Percentiles rank a stretch among this genome's conserved stretches.
phyloP scores from a whole-genome alignment of 35 echinoderm and acorn worm genomes.

The Ptychodera flava region DNA sequence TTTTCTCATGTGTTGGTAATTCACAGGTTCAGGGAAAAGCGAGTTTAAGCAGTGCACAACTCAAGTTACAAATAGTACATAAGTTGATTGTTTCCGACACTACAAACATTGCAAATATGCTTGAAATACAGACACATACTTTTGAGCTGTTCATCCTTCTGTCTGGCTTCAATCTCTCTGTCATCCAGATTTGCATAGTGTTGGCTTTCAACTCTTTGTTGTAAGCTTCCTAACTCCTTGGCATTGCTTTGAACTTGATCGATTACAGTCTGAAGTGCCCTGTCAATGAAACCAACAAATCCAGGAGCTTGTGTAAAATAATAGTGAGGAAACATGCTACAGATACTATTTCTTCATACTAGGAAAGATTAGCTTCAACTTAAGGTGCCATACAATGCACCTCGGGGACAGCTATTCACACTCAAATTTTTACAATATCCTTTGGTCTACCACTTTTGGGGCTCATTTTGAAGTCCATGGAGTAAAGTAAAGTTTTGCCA shows the following conservation, averaged over 20 bases:
- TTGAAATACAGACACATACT: too few relatives aligned
- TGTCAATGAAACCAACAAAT: neutral
- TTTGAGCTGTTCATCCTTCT: constrained; percentile 87
- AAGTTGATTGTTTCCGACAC: too few relatives aligned
- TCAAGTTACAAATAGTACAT: too few relatives aligned
- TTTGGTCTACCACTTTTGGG: too few relatives aligned
- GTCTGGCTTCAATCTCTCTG: constrained; percentile 43
- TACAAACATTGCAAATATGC: too few relatives aligned
- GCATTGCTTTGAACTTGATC: constrained; percentile 50
- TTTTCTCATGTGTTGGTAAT: too few relatives aligned
- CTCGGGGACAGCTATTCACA: too few relatives aligned
- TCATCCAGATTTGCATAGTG: constrained; percentile 72
- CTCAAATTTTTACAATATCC: too few relatives aligned
- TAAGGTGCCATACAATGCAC: constrained; percentile 12
- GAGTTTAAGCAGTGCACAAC: too few relatives aligned
- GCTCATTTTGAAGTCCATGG: too few relatives aligned
- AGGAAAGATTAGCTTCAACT: constrained; percentile 46
- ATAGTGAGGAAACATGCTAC: constrained; percentile 29
- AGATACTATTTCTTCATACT: constrained; percentile 59
- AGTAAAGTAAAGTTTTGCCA: neutral
- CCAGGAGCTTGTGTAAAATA: constrained; percentile 33
- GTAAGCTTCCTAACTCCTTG: constrained; percentile 41
- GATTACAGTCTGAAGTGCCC: constrained; percentile 78
- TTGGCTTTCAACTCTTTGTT: constrained; percentile 56
- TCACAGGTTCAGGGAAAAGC: too few relatives aligned